These are phyloP conservation scores for Cantharis rufa DNA, from an alignment of 2,888 invertebrate species.

Conservation along the genomic window DNA sequence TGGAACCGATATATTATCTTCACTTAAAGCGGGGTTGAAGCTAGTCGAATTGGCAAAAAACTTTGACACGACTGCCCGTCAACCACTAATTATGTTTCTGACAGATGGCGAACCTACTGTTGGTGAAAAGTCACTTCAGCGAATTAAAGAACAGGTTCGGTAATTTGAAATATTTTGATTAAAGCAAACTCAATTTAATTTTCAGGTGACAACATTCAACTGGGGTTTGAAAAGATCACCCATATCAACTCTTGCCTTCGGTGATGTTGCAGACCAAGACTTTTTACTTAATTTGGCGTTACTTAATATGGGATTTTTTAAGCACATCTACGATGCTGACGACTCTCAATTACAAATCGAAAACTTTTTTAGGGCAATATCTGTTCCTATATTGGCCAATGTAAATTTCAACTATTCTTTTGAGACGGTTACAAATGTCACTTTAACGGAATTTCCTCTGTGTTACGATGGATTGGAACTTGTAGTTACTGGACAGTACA, in stretches of 20 bases:
- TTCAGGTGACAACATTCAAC: not conserved
- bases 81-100: conserved; percentile 68
- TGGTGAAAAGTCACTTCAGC: conserved; percentile 56
- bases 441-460: not conserved
- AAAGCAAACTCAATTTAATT: conserved; percentile 58
- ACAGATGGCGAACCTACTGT: conserved; percentile 71
- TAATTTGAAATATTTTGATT: conserved; percentile 35
- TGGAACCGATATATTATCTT: conserved; percentile 71
- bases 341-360: not conserved
- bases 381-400: not conserved
- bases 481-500: not conserved
- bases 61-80: conserved; percentile 48
- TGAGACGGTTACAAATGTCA: too few species aligned
- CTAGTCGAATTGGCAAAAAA: conserved; percentile 39
- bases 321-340: not conserved
- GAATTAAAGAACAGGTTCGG: conserved; percentile 59
- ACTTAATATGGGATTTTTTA: not conserved
- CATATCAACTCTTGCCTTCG: not conserved
- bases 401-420: not conserved
- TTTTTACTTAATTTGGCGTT: not conserved
- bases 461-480: not conserved
- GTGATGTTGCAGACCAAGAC: not conserved
- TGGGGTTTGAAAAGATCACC: not conserved
- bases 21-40: conserved; percentile 60
- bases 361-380: not conserved